Evolutionary conservation across 2,888 invertebrate species (phyloP), one percentile per base, ranked within the genome.

Genomic region (Congeria kusceri): DNA sequence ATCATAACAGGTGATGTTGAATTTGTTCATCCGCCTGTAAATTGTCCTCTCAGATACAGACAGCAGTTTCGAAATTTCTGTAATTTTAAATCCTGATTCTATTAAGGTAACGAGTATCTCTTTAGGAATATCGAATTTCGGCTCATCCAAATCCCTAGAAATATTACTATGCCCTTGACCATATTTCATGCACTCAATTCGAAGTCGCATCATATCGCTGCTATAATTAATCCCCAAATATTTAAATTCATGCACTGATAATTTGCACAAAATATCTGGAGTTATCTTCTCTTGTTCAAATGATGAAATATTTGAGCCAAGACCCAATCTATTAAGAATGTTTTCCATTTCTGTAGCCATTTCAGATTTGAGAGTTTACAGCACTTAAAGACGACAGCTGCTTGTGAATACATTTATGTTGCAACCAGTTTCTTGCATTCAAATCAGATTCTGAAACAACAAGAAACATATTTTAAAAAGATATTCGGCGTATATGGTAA

Each of bases 161-260:
- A 32, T 32, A 32, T 32, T 32, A 32, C 32, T 32, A 32, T 32
- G 11, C 32, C 32, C 32, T 32, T 32, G 32, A 58, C 58, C 78
- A 66, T 78, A 69, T 64, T 59, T 67, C n/a, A 78, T 28, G 29
- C 78, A 67, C 47, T 73, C 73, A 4, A 65, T 62, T 46, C 79
- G 49, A 15, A 79, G 53, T 58, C 64, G 44, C 79, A 79, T 79
- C 69, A 79, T 66, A 20, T 79, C 69, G 9, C 47, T n/a, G 1
- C 66, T 27, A 46, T 64, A 49, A 9, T 28, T 39, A 15, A 78
- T 20, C 1, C 78, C 78, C 39, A 78, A 64, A 39, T 27, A 61
- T 39, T 59, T 59, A 63, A 78, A 47, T 56, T 78, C 78, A 57
- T 25, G 39, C 15, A 32, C 56, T 3, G 78, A 65, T 27, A 78